phyloP scores from a whole-genome alignment of 2,113 vertebrate species.

The Zootoca vivipara region DNA sequence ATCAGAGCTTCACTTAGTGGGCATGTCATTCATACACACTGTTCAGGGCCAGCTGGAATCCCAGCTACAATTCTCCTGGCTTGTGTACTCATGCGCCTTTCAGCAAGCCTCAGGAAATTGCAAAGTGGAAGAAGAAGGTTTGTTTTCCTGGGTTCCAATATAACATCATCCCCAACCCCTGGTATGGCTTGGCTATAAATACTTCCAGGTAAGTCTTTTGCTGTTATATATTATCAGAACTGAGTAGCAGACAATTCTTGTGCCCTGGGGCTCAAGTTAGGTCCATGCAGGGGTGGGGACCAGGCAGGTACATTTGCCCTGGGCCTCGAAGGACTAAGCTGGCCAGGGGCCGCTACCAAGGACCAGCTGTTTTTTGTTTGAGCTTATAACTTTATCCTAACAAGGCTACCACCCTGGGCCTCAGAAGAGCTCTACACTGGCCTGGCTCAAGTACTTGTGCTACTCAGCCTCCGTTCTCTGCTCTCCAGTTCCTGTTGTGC shows the following conservation, averaged over 20 bases:
- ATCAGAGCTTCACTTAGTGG: neutral
- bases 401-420: too few species aligned
- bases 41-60: neutral
- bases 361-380: too few species aligned
- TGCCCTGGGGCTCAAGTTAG: neutral
- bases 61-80: neutral
- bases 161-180: neutral
- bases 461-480: neutral
- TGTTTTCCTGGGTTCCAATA: neutral
- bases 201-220: neutral
- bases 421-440: too few species aligned
- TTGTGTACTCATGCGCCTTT: neutral
- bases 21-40: neutral
- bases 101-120: neutral
- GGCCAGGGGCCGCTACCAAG: too few species aligned
- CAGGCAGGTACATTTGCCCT: too few species aligned
- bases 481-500: neutral
- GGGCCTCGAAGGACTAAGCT: too few species aligned
- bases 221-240: neutral
- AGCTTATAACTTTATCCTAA: too few species aligned
- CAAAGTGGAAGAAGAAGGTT: neutral
- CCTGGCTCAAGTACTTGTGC: neutral
- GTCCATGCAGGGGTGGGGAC: too few species aligned
- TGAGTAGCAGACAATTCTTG: neutral
- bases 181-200: too few species aligned